Conservation (phyloP, 2,113 vertebrate genomes). For the Antennarius striatus region DNA sequence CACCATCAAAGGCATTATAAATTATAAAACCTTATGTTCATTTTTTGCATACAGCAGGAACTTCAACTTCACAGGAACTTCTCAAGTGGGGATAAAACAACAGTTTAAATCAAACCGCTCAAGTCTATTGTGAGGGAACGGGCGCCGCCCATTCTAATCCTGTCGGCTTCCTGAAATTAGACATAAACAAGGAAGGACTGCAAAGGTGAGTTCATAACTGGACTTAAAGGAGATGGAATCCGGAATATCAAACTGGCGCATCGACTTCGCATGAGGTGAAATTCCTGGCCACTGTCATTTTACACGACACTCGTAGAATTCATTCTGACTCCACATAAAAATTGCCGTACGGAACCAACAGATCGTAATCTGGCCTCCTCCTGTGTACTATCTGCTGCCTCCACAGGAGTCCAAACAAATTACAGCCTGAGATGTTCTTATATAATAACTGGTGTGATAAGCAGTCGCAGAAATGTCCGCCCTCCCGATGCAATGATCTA, state of each 20-base stretch:
- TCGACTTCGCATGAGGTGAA: slow-evolving; percentile 26
- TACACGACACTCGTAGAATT: slow-evolving; percentile 17
- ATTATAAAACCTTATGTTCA: no score
- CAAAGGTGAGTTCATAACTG: slow-evolving; percentile 31
- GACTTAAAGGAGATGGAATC: neutral
- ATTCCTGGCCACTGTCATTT: neutral
- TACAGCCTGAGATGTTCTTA: slow-evolving; percentile 42
- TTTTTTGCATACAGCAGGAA: neutral
- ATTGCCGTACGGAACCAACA: slow-evolving; percentile 17
- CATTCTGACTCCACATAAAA: slow-evolving; percentile 4
- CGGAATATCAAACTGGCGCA: slow-evolving; percentile 22
- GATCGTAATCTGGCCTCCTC: slow-evolving; percentile 38
- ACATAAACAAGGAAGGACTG: slow-evolving; percentile 41
- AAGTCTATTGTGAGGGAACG: neutral
- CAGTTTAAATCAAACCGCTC: neutral
- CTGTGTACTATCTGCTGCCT: slow-evolving; percentile 30
- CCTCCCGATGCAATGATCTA: slow-evolving; percentile 36
- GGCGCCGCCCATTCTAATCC: slow-evolving; percentile 28
- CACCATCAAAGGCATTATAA: no score
- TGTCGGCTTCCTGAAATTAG: slow-evolving; percentile 17
- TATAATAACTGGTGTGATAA: slow-evolving; percentile 54
- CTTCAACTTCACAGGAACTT: neutral
- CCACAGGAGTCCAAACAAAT: slow-evolving; percentile 58
- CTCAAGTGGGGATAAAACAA: neutral
- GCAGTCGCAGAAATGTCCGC: slow-evolving; percentile 29